Percentiles rank a stretch among this genome's conserved stretches.
phyloP scores from a whole-genome alignment of 2,113 vertebrate species.

The Bombycilla garrulus region DNA sequence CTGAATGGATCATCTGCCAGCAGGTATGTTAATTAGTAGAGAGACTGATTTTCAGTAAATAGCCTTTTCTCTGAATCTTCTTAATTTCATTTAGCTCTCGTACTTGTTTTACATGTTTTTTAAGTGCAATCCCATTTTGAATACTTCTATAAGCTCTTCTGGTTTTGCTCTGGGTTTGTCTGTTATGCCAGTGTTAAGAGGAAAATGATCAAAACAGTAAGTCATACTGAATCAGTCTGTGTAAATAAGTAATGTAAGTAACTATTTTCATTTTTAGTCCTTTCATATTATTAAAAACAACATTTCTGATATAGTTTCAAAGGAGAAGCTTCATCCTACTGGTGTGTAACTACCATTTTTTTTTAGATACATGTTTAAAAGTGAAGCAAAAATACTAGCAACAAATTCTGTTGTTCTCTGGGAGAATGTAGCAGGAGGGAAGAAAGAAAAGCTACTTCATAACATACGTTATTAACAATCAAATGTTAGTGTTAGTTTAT shows the following conservation, averaged over 20 bases:
- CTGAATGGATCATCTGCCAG: conserved; percentile 87
- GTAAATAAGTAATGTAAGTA: neutral
- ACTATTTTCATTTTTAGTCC: neutral
- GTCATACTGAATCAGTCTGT: neutral
- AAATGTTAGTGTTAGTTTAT: neutral
- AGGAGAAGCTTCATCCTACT: neutral
- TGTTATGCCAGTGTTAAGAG: neutral
- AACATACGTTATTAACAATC: neutral
- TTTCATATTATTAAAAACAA: neutral
- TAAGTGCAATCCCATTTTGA: neutral
- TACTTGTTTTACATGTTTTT: neutral
- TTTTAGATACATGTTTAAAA: neutral
- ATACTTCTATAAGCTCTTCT: neutral
- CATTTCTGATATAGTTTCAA: neutral
- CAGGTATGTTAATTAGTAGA: conserved; percentile 81
- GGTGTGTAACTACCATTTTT: neutral
- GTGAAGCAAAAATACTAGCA: neutral
- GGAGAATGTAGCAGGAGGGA: neutral
- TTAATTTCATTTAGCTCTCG: neutral
- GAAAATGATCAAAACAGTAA: neutral
- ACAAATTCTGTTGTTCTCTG: neutral
- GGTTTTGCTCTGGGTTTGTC: neutral
- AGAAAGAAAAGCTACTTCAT: neutral
- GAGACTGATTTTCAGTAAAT: neutral
- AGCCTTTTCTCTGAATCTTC: neutral